These are phyloP conservation scores for Actenoides lindsayi DNA, from an alignment of 2,113 vertebrate genomes.

Conservation along the genomic window DNA sequence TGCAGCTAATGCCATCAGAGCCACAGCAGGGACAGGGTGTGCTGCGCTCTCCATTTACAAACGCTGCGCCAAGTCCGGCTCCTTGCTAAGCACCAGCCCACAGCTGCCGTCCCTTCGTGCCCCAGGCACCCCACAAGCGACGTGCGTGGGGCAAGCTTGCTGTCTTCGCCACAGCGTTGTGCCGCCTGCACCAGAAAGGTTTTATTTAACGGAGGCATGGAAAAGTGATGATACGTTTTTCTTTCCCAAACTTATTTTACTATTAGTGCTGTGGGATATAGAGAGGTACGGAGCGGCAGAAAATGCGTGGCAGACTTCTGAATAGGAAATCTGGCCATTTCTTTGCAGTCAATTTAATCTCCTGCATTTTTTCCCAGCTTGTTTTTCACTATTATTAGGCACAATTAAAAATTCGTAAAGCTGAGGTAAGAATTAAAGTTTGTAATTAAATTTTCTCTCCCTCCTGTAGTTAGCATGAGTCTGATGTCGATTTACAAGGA, in stretches of 20 bases:
- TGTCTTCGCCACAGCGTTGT: not conserved
- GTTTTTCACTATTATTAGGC: constrained; percentile 40
- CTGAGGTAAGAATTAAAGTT: constrained; percentile 34
- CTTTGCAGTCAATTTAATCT: constrained; percentile 32
- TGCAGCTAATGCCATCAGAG: not conserved
- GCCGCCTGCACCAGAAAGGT: not conserved
- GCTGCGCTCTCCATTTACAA: fast-evolving
- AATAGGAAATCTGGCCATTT: constrained; percentile 41
- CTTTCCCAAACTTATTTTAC: constrained; percentile 28
- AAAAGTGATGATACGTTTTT: not conserved
- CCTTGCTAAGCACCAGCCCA: not conserved
- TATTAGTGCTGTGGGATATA: not conserved
- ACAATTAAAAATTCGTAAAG: constrained; percentile 50
- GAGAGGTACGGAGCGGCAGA: not conserved
- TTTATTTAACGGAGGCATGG: not conserved
- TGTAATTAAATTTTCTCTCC: constrained; percentile 46
- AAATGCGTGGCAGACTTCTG: not conserved
- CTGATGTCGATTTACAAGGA: not conserved
- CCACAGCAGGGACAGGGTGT: not conserved
- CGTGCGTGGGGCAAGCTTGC: fast-evolving
- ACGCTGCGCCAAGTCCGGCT: not conserved
- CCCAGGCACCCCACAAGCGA: not conserved
- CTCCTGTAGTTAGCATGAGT: not conserved
- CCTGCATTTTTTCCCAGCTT: constrained; percentile 24
- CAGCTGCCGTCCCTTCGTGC: not conserved